These are phyloP conservation scores for Apostichopus parvimensis DNA, from an alignment of 35 echinoderm and acorn worm species.

Conservation along the genomic window DNA sequence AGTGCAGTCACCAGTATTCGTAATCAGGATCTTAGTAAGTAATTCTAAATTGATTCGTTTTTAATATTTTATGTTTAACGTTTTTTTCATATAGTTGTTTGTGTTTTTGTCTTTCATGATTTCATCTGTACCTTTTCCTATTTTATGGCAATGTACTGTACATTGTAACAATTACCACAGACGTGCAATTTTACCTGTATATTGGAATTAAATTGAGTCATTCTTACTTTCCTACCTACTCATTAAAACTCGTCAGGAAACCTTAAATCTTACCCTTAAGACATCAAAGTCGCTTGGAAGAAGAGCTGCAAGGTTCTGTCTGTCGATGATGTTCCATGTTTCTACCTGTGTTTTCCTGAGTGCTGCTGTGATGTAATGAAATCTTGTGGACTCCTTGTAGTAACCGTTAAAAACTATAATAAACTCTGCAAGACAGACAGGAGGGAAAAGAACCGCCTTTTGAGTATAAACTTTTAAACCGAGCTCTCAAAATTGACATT, in stretches of 20 bases:
- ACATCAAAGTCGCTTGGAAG: slow-evolving; percentile 99
- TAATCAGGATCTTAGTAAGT: no score
- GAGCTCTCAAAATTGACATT: not conserved
- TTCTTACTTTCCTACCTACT: slow-evolving; percentile 1
- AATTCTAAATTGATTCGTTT: no score
- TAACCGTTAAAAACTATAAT: slow-evolving; percentile 88
- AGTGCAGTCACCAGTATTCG: no score
- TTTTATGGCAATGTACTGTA: no score
- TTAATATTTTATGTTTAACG: no score
- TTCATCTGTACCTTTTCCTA: no score
- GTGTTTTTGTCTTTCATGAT: no score
- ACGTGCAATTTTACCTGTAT: no score
- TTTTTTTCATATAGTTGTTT: no score
- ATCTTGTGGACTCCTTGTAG: slow-evolving; percentile 64
- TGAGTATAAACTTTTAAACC: not conserved
- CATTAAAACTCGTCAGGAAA: not conserved
- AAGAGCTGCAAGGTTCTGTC: slow-evolving; percentile 75
- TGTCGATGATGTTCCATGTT: slow-evolving; percentile 62
- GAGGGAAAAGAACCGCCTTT: not conserved
- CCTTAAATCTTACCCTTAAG: slow-evolving; percentile 58
- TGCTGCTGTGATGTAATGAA: slow-evolving; percentile 72
- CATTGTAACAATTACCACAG: no score
- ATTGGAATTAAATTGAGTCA: no score
- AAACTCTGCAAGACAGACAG: slow-evolving; percentile 12
- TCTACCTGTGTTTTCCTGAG: slow-evolving; percentile 56